Evolutionary conservation across 2,113 vertebrate genomes (phyloP).

Genomic region (Upupa epops): DNA sequence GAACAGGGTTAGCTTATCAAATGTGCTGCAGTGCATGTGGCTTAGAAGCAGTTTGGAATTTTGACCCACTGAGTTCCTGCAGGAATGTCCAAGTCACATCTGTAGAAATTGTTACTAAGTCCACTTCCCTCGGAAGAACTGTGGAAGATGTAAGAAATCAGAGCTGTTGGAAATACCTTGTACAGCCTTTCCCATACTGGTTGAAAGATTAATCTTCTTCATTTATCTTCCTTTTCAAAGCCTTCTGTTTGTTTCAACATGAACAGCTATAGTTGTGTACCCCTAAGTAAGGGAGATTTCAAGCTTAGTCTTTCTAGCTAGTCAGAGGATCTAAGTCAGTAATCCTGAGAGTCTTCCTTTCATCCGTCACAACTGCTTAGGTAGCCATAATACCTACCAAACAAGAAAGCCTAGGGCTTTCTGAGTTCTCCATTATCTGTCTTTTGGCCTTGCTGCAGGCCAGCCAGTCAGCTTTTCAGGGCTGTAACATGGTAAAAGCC

Average conservation of each 20-base stretch:
- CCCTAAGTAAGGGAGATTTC: background rate
- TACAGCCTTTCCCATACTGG: background rate
- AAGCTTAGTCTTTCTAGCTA: background rate
- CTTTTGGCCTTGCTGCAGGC: background rate
- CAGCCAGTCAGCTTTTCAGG: background rate
- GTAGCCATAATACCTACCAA: background rate
- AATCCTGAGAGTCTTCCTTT: background rate
- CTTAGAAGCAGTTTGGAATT: background rate
- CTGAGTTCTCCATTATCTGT: background rate
- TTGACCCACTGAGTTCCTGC: background rate
- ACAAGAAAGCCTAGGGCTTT: background rate
- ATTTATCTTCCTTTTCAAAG: background rate
- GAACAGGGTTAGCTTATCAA: background rate
- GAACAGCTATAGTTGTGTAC: background rate
- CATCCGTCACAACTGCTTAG: background rate
- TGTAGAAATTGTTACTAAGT: background rate
- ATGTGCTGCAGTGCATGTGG: background rate
- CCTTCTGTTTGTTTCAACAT: background rate
- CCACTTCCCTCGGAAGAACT: background rate
- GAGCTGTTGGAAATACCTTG: background rate
- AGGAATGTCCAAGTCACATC: background rate
- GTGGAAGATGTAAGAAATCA: background rate
- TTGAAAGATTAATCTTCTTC: background rate
- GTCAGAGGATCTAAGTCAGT: background rate
- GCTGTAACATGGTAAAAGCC: background rate